A percentile compares a stretch with the other conserved stretches of the same genome.
phyloP scores from a whole-genome alignment of 2,113 vertebrate species.

The Tretioscincus oriximinensis region DNA sequence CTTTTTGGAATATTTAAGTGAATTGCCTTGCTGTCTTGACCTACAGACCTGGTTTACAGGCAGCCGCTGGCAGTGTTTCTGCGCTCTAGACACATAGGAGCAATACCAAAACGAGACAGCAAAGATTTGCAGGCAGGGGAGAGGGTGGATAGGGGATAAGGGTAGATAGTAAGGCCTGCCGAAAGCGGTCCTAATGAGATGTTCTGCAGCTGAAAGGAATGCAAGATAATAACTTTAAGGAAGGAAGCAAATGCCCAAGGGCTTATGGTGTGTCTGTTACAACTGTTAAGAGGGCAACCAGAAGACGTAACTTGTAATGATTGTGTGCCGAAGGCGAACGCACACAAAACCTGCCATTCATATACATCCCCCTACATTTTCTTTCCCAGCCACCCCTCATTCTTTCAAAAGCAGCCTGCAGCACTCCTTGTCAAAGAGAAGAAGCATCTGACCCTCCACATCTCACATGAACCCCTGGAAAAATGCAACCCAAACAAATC shows the following conservation, averaged over 20 bases:
- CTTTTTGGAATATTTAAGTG: neutral
- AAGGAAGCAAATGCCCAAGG: conserved; percentile 53
- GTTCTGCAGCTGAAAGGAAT: conserved; percentile 64
- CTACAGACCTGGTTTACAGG: neutral
- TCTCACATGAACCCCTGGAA: neutral
- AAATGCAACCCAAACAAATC: neutral
- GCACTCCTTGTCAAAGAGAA: neutral
- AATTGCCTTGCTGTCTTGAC: neutral
- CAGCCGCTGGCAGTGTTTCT: conserved; percentile 20
- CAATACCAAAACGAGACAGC: conserved; percentile 45
- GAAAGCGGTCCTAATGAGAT: conserved; percentile 54
- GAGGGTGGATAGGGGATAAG: conserved; percentile 54
- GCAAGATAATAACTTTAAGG: conserved; percentile 57
- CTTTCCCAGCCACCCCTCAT: conserved; percentile 14
- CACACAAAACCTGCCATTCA: conserved; percentile 14
- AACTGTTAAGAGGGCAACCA: conserved; percentile 53
- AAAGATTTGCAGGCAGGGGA: conserved; percentile 15
- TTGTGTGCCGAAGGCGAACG: neutral
- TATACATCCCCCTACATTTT: neutral
- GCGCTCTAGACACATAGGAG: conserved; percentile 33
- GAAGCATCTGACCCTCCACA: conserved; percentile 11
- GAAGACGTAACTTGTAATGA: conserved; percentile 17
- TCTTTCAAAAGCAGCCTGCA: conserved; percentile 32
- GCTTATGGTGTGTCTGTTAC: conserved; percentile 44
- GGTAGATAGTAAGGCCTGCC: conserved; percentile 51